Conservation (phyloP, 2,113 vertebrate species). For the Gracilinanus agilis region DNA sequence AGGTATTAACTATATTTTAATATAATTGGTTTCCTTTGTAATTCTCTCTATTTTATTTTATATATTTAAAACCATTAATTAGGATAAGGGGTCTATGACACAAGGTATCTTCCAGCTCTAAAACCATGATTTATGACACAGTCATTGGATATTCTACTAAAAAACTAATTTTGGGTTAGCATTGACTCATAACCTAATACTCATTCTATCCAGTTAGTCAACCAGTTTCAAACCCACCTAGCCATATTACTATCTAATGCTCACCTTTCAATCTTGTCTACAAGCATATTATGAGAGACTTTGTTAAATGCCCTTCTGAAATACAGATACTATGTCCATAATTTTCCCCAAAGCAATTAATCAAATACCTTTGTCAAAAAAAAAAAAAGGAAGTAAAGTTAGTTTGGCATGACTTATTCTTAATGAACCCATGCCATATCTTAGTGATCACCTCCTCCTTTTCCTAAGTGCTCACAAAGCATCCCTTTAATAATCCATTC, state of each 20-base stretch:
- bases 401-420: slow-evolving; percentile 5
- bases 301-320: neutral
- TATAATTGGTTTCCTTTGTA: neutral
- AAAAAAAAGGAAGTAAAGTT: neutral
- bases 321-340: neutral
- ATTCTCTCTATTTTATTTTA: neutral
- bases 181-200: neutral
- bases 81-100: neutral
- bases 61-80: neutral
- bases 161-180: neutral
- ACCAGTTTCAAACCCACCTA: neutral
- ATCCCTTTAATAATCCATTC: neutral
- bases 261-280: neutral
- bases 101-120: neutral
- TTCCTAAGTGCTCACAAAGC: neutral
- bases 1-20: neutral
- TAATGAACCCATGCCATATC: slow-evolving; percentile 1
- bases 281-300: neutral
- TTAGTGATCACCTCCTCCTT: neutral
- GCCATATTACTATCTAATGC: neutral
- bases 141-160: neutral
- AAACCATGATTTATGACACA: neutral
- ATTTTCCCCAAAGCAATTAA: neutral
- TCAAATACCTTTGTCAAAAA: neutral
- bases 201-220: neutral